phyloP scores from a whole-genome alignment of 2,797 vertebrate species.

The Lagocephalus sceleratus region DNA sequence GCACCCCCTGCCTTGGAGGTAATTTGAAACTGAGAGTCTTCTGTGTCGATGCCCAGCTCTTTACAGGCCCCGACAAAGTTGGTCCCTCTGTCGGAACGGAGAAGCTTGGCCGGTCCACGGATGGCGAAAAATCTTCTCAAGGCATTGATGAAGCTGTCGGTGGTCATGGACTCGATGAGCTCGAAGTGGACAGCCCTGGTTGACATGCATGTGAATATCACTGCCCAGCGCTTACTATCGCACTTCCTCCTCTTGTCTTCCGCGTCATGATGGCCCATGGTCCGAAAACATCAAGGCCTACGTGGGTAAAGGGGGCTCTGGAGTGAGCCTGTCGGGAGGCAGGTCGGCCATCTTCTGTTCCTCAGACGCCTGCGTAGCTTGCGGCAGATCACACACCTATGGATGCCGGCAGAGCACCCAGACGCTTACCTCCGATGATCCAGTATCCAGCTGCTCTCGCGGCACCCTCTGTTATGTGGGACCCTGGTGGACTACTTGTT shows the following conservation, averaged over 20 bases:
- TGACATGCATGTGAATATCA: slow-evolving; percentile 9
- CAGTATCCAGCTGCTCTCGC: neutral
- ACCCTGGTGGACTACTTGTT: slow-evolving; percentile 7
- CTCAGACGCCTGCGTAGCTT: neutral
- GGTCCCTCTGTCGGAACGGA: neutral
- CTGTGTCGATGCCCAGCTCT: slow-evolving; percentile 14
- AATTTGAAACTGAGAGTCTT: too few species aligned
- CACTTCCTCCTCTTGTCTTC: neutral
- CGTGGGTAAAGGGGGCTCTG: slow-evolving; percentile 1
- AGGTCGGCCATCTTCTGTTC: slow-evolving; percentile 6
- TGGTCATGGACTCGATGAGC: slow-evolving; percentile 5
- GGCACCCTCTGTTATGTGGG: slow-evolving; percentile 3
- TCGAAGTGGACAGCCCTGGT: slow-evolving; percentile 14
- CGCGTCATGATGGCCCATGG: neutral
- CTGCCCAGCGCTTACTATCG: slow-evolving; percentile 1
- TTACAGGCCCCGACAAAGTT: slow-evolving; percentile 15
- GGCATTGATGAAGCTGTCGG: slow-evolving; percentile 11
- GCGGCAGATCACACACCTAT: slow-evolving; percentile 8
- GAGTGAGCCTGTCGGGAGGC: neutral
- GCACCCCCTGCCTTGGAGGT: neutral
- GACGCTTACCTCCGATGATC: slow-evolving; percentile 10
- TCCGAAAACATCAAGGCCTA: slow-evolving; percentile 8
- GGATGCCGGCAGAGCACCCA: neutral
- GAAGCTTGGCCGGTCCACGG: slow-evolving; percentile 7
- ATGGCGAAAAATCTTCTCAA: slow-evolving; percentile 3